Evolutionary conservation across 2,797 vertebrate genomes (phyloP), one percentile per base, ranked within the genome.

Genomic region (Microctenopoma steveboyesi): DNA sequence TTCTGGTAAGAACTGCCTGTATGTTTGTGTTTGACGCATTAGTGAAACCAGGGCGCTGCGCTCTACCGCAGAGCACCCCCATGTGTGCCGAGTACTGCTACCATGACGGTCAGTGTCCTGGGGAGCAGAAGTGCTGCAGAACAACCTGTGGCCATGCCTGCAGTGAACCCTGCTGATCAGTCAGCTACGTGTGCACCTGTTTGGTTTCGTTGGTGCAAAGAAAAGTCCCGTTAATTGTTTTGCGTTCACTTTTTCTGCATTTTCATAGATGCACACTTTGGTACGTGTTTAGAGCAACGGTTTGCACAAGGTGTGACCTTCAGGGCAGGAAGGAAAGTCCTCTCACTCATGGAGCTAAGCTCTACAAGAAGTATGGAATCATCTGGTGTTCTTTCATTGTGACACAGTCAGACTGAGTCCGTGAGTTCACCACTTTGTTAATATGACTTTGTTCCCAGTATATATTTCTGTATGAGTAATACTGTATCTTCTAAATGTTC

Each of bases 121-220:
- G 63, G 9, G 83, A 89, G 60, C 87, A 93, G 79, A 95, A 94
- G 80, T 95, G 94, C 81, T 95, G 93, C 85, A 85, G 57, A 53
- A 93, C 93, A 2, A 89, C 84, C n/a, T 93, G 93, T 11, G 92
- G 93, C 40, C 92, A 92, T 7, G 84, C 89, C 79, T 95, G 94
- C 83, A 92, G 72, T 3, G 83, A 91, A 58, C 93, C 92, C 11
- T 91, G 91, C 74, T 93, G 82, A 92, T 64, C 39, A 5, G 30
- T 10, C 7, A 8, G 14, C 51, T 33, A 11, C 4, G 7, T 15
- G 1, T 25, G 59, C 25, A 49, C 16, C 35, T 60, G 6, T 48
- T 22, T 55, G 37, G 9, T 57, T 69, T 27, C 13, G 48, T 46
- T 58, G 1, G 33, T 5, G 33, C 18, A 60, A 33, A 22, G 22